Evolutionary conservation across 2,888 invertebrate species (phyloP), one percentile per base, ranked within the genome.

Genomic region (Clunio marinus): DNA sequence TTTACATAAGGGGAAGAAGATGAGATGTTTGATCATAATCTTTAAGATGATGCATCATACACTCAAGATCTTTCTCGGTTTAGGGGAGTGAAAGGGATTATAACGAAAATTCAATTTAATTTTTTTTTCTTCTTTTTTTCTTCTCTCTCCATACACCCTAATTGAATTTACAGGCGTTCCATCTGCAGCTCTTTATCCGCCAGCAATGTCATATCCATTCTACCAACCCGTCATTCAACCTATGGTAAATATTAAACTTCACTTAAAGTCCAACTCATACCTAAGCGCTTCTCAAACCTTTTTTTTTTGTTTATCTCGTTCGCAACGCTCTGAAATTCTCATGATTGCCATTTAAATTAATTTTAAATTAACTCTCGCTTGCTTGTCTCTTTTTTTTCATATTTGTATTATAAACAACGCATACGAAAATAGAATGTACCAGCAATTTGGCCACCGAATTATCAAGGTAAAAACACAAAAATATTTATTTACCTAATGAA

Each of bases 221-320:
- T 79, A 79, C 76, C 79, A 80, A 73, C 80, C 80, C 75, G 79
- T 80, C 75, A 79, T 80, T 73, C 79, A 80, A 77, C 79, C 79
- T 78, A 80, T 79, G 79, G 79, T 80, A 72, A 66, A 66, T 55
- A 55, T 66, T 55, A 25, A 51, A 51, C 27, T 51, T 35, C 57
- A 57, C 24, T 57, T 57, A 27, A 57, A 57, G 57, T 57, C 57
- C 13, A 17, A 7, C 7, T n/a, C 45, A 17, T 45, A 45, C 7
- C 7, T 15, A 15, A 15, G n/a, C 17, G 13, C 45, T 32, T 22
- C 20, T 22, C 51, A n/a, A 13, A 51, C 51, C 51, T 51, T 51
- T 51, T 51, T 51, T 32, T 4, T n/a, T n/a, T n/a, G n/a, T n/a
- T 32, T 51, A 51, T 51, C 51, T n/a, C n/a, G 17, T 22, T 17